Percentiles rank a stretch among this genome's conserved stretches.
Evolutionary conservation across 2,113 vertebrate species (phyloP).

Genomic region (Heteronetta atricapilla): DNA sequence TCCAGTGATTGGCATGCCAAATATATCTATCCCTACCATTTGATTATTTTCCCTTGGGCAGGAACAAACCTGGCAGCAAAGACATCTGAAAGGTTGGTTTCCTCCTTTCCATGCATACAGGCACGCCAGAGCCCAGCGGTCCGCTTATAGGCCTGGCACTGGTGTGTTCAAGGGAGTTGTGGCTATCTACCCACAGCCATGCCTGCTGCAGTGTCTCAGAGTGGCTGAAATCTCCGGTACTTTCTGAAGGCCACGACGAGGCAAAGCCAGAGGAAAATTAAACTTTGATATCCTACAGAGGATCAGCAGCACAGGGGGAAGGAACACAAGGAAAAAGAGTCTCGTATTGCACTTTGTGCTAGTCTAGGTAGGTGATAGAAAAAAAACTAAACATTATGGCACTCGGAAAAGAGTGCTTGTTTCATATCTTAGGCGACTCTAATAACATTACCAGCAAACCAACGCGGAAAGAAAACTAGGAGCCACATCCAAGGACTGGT

Average conservation of each 20-base stretch:
- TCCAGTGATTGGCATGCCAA: neutral
- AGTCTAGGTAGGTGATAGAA: neutral
- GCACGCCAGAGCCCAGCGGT: neutral
- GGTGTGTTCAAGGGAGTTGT: neutral
- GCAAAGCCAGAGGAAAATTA: neutral
- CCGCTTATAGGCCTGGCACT: rapidly evolving
- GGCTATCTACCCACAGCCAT: neutral
- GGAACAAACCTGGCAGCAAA: neutral
- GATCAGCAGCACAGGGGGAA: neutral
- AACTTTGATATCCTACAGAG: neutral
- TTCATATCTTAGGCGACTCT: neutral
- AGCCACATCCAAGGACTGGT: neutral
- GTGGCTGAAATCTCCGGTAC: neutral
- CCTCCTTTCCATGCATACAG: neutral
- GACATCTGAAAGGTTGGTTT: neutral
- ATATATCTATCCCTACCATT: neutral
- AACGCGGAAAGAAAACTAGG: neutral
- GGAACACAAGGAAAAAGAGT: neutral
- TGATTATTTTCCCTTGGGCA: neutral
- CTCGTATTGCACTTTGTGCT: rapidly evolving
- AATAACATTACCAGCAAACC: neutral
- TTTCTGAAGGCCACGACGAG: neutral
- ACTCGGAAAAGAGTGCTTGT: neutral
- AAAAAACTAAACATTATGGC: neutral
- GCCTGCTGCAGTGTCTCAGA: neutral